A percentile compares a stretch with the other conserved stretches of the same genome.
These are phyloP conservation scores for Xenus cinereus DNA, from an alignment of 2,113 vertebrate genomes.

Conservation along the genomic window DNA sequence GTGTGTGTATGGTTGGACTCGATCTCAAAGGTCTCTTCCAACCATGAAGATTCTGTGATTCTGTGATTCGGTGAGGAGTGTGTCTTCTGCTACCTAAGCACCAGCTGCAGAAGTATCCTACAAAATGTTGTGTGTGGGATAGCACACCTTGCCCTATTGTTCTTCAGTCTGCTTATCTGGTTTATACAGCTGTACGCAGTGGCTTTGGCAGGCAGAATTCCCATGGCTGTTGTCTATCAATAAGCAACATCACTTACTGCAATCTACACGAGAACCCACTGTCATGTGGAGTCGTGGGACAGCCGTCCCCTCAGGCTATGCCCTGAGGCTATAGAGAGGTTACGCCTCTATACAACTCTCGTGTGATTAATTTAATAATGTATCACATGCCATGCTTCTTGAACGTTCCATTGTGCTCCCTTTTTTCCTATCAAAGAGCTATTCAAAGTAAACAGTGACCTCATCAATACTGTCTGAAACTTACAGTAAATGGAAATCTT, in stretches of 20 bases:
- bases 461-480: slow-evolving; percentile 67
- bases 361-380: slow-evolving; percentile 44
- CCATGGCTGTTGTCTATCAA: neutral
- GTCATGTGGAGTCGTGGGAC: neutral
- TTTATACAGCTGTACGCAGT: neutral
- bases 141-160: neutral
- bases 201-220: slow-evolving; percentile 2
- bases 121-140: neutral
- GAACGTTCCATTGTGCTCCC: slow-evolving; percentile 47
- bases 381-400: slow-evolving; percentile 41
- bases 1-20: too few relatives aligned
- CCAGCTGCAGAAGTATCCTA: neutral
- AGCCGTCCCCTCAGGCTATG: neutral
- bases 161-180: neutral
- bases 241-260: neutral
- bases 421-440: slow-evolving; percentile 60
- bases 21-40: too few relatives aligned
- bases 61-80: neutral
- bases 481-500: slow-evolving; percentile 66
- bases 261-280: neutral
- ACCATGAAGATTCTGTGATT: too few relatives aligned
- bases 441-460: slow-evolving; percentile 70
- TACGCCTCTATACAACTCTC: neutral
- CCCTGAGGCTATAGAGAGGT: neutral
- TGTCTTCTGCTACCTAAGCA: neutral